Evolutionary conservation across 2,797 vertebrate genomes (phyloP), one percentile per base, ranked within the genome.

Genomic region (Oophaga sylvatica): DNA sequence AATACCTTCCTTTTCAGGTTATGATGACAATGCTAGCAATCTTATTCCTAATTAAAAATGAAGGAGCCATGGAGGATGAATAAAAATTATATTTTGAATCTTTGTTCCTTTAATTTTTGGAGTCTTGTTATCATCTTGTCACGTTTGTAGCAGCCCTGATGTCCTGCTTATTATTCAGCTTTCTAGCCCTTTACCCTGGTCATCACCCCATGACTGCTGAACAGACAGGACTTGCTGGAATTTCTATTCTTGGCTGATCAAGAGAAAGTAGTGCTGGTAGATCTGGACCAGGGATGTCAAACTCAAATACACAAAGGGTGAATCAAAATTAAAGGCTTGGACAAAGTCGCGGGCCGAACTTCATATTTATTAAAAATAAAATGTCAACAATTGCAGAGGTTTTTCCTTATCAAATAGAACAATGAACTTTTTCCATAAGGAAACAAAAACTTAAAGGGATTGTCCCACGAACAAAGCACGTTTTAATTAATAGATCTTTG

Each of bases 221-320:
- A 75, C 35, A 75, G 71, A 75, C 41, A 75, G 22, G 41, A 75
- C 71, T 75, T 45, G 41, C 35, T 75, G 71, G 41, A 75, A 75
- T 75, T 75, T 48, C 41, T 48, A 75, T 75, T 75, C 71, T 45
- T 75, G 8, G 48, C 71, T 75, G 35, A 75, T 75, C 35, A 75
- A 75, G 71, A 48, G 71, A 75, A 75, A 2, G 17, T 48, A 75
- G 2, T 45, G 41, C 35, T 75, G 71, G 41, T 11, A 48, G 35
- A 75, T 22, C 8, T 11, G 22, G 41, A 75, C 6, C 22, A 22
- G 48, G 48, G 48, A 48, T 5, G 41, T 75, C 8, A 2, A 19
- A 2, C 70, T 73, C 15, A 3, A 41, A 41, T 2, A 1, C 17
- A 73, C 8, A 11, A 19, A 73, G 16, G n/a, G 29, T 0, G 2